Evolutionary conservation across 2,113 vertebrate genomes (phyloP).

Genomic region (Gallinago paraguaiae): DNA sequence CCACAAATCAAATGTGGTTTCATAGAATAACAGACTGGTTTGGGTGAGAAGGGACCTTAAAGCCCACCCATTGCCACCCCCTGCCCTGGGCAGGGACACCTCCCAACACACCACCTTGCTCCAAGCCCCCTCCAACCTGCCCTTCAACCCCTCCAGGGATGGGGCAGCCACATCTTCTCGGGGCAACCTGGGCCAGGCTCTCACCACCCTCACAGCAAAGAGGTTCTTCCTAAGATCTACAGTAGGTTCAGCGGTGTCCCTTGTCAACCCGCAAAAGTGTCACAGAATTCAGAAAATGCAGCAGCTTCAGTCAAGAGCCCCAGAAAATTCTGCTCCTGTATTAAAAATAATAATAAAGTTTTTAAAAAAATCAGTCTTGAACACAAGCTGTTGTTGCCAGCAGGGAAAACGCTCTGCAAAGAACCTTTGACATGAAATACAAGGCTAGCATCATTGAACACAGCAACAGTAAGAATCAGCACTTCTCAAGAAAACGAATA

Average conservation of each 20-base stretch:
- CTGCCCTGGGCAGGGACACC: not conserved
- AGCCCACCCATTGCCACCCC: not conserved
- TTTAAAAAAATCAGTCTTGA: not conserved
- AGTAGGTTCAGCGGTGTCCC: accelerated
- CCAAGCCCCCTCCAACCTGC: not conserved
- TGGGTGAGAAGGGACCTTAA: not conserved
- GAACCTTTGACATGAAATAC: not conserved
- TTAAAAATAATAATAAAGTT: not conserved
- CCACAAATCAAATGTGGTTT: too few relatives aligned
- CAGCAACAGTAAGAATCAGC: not conserved
- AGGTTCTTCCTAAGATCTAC: not conserved
- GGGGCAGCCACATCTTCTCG: not conserved
- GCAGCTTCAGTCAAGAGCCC: not conserved
- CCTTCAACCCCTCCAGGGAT: not conserved
- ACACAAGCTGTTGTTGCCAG: not conserved
- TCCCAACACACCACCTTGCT: not conserved
- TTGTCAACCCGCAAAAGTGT: not conserved
- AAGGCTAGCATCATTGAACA: not conserved
- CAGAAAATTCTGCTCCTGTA: not conserved
- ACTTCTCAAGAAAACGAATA: not conserved
- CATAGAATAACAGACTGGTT: too few relatives aligned
- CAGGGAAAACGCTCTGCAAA: not conserved
- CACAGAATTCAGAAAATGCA: accelerated
- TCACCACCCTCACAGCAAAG: not conserved
- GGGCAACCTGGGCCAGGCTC: not conserved